Evolutionary conservation across 2,888 invertebrate species (phyloP), one percentile per base, ranked within the genome.

Genomic region (Lapara coniferarum): DNA sequence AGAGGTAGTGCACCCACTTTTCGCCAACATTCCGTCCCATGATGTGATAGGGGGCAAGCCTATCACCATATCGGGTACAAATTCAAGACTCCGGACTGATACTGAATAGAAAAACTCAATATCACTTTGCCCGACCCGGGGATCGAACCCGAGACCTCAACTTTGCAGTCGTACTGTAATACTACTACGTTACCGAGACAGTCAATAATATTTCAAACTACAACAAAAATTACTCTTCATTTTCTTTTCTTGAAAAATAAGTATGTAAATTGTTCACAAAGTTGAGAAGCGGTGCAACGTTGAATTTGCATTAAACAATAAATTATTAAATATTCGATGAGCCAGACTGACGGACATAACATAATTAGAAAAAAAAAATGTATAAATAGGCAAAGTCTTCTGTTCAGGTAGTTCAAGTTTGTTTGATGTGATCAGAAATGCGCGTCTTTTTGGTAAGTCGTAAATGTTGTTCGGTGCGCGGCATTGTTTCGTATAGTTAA

Each of bases 371-470:
- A 85, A 90, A 90, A 49, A n/a, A 89, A 91, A 86, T 85, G 89
- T 93, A 93, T 92, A 93, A 89, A 93, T 90, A 92, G 85, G 86
- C 84, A 83, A 83, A 82, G 81, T 83, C 80, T 81, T 84, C 81
- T 81, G 84, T 88, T 92, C 87, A 84, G 81, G 81, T 85, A 78
- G 85, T 84, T 80, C n/a, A 82, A 81, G 80, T 82, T 79, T 86
- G 84, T 82, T 82, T 81, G 86, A 86, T 82, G 81, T 83, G 82
- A 85, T 87, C 89, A 81, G 83, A 87, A 88, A 93, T 93, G 93
- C 89, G 89, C 73, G 80, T 79, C 73, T 80, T 92, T 77, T 77
- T 91, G 89, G 93, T 93, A 83, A 87, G 92, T 87, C 68, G 19
- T 19, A 56, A 16, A 56, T 66, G 66, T 66, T 57, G 63, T 63